Evolutionary conservation across 2,797 vertebrate species (phyloP).

Genomic region (Sylvia borin): DNA sequence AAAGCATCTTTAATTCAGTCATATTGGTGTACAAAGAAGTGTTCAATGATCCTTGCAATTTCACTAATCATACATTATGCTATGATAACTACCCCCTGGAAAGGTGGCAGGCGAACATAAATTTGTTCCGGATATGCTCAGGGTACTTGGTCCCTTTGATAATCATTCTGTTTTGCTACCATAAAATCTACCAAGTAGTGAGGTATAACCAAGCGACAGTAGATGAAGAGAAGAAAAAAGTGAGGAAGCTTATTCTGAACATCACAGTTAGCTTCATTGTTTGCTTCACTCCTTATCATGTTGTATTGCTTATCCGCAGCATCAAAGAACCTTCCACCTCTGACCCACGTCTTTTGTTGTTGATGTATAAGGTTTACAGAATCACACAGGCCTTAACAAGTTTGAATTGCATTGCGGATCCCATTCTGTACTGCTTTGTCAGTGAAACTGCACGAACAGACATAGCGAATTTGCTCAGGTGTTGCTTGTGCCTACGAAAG

Average conservation of each 20-base stretch:
- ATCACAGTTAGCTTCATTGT: conserved; percentile 82
- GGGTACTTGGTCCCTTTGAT: conserved; percentile 82
- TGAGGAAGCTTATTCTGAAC: conserved; percentile 78
- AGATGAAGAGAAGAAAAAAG: conserved; percentile 78
- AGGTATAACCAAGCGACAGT: conserved; percentile 82
- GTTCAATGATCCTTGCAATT: conserved; percentile 50
- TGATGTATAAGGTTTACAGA: conserved; percentile 77
- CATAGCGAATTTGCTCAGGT: conserved; percentile 66
- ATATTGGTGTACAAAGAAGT: conserved; percentile 75
- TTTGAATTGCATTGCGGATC: conserved; percentile 87
- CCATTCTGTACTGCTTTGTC: conserved; percentile 89
- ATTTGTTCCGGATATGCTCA: conserved; percentile 75
- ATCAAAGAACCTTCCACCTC: conserved; percentile 53
- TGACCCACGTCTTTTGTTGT: neutral
- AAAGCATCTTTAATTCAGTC: conserved; percentile 76
- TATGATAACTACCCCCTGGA: conserved; percentile 81
- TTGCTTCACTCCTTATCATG: conserved; percentile 87
- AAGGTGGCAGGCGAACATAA: conserved; percentile 56
- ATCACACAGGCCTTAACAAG: conserved; percentile 80
- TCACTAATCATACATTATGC: conserved; percentile 68
- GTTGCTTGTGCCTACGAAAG: neutral
- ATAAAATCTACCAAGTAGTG: conserved; percentile 79
- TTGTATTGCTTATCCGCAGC: conserved; percentile 79
- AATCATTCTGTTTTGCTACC: conserved; percentile 81
- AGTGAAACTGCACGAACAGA: conserved; percentile 80